Conservation (phyloP, 2,888 invertebrate genomes). For the Phragmatobia fuliginosa region DNA sequence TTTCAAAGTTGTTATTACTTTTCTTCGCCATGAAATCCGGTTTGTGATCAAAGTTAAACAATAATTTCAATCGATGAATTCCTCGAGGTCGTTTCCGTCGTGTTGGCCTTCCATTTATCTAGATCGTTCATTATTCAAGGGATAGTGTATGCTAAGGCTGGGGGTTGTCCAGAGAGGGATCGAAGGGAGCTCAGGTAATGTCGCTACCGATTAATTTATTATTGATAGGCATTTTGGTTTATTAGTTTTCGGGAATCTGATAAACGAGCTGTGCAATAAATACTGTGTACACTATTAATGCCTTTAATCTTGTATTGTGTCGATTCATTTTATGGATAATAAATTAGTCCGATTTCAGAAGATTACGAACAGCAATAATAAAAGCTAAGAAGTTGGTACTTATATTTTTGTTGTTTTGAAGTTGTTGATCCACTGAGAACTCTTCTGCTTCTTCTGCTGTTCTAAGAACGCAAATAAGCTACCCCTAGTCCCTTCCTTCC, state of each 20-base stretch:
- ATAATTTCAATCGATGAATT: constrained; percentile 18
- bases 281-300: background rate
- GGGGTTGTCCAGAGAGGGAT: constrained; percentile 12
- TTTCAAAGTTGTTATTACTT: no score
- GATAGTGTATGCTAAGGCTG: constrained; percentile 27
- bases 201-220: constrained; percentile 17
- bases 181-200: constrained; percentile 13
- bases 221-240: constrained; percentile 17
- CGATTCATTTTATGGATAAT: background rate
- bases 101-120: constrained; percentile 36
- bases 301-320: background rate
- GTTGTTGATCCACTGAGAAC: no score
- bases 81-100: constrained; percentile 4
- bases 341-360: background rate
- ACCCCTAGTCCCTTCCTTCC: no score
- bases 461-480: background rate
- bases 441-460: no score
- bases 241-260: background rate
- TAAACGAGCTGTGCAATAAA: background rate
- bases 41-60: constrained; percentile 17
- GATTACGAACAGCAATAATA: no score
- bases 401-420: no score
- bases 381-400: no score
- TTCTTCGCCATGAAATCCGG: background rate
- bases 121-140: constrained; percentile 45